phyloP scores from a whole-genome alignment of 2,113 vertebrate species.

The Amphiprion ocellaris region DNA sequence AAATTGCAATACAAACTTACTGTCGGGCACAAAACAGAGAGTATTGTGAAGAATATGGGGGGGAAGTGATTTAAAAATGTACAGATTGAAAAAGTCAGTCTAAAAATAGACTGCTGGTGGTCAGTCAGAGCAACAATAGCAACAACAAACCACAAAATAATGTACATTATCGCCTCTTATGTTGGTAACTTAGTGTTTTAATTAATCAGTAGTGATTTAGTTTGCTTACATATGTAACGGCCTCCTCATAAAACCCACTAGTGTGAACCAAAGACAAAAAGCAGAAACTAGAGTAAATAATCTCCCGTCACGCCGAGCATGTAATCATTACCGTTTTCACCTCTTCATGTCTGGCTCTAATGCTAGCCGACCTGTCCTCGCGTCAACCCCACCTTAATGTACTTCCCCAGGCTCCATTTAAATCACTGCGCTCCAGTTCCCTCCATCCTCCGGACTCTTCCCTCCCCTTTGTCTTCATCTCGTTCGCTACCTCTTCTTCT shows the following conservation, averaged over 20 bases:
- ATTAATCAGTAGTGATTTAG: too few relatives aligned
- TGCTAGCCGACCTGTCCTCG: conserved; percentile 66
- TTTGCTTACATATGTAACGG: not conserved
- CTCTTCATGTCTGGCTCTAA: conserved; percentile 55
- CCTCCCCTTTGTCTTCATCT: conserved; percentile 53
- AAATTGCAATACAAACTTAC: not conserved
- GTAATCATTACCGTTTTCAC: conserved; percentile 52
- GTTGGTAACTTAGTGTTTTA: too few relatives aligned
- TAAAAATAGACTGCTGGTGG: not conserved
- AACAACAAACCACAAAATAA: too few relatives aligned
- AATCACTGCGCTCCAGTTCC: conserved; percentile 65
- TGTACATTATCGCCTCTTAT: too few relatives aligned
- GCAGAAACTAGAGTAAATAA: conserved; percentile 33
- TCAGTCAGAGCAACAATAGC: too few relatives aligned
- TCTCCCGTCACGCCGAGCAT: conserved; percentile 45
- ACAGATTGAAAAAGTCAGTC: not conserved
- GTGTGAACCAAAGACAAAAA: conserved; percentile 26
- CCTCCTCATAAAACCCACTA: not conserved
- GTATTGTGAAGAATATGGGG: conserved; percentile 14
- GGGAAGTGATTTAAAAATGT: not conserved
- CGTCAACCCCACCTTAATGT: conserved; percentile 73
- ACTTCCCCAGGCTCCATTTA: conserved; percentile 66
- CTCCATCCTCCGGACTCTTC: conserved; percentile 32
- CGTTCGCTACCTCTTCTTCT: conserved; percentile 26
- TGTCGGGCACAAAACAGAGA: not conserved